Evolutionary conservation across 2,797 vertebrate genomes (phyloP).

Genomic region (Otolemur crassicaudatus): DNA sequence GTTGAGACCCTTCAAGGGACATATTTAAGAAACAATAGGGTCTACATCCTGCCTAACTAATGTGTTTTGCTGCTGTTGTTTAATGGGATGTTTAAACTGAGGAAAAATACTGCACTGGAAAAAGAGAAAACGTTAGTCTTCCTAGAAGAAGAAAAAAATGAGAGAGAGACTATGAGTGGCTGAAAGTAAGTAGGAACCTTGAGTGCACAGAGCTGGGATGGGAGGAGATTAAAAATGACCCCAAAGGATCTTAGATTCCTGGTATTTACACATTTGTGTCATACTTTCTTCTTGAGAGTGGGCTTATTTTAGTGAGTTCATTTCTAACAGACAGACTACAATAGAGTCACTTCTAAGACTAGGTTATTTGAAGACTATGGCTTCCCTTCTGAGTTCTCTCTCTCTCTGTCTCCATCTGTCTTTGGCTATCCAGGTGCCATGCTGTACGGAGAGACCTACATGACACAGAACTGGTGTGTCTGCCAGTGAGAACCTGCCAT

Average conservation of each 20-base stretch:
- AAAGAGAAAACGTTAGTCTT: background rate
- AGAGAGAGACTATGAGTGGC: background rate
- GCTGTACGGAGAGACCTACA: background rate
- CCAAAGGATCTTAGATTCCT: background rate
- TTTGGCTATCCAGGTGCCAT: background rate
- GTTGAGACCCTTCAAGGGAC: background rate
- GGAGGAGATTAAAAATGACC: background rate
- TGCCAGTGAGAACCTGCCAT: background rate
- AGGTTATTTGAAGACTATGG: background rate
- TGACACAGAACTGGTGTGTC: background rate
- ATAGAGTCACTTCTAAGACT: background rate
- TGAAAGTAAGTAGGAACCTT: background rate
- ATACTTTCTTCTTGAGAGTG: background rate
- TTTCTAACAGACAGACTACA: background rate
- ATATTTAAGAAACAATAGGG: conserved; percentile 36
- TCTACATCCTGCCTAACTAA: background rate
- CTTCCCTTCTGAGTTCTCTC: background rate
- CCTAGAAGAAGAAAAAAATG: background rate
- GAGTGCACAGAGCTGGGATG: fast-evolving
- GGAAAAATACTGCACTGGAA: background rate
- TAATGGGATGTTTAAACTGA: background rate
- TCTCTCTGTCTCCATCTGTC: background rate
- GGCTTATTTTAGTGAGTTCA: background rate
- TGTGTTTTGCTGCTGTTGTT: background rate
- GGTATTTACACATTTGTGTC: background rate